Base-by-base conservation (phyloP, 2,797 vertebrate species). In the Staurois parvus region DNA sequence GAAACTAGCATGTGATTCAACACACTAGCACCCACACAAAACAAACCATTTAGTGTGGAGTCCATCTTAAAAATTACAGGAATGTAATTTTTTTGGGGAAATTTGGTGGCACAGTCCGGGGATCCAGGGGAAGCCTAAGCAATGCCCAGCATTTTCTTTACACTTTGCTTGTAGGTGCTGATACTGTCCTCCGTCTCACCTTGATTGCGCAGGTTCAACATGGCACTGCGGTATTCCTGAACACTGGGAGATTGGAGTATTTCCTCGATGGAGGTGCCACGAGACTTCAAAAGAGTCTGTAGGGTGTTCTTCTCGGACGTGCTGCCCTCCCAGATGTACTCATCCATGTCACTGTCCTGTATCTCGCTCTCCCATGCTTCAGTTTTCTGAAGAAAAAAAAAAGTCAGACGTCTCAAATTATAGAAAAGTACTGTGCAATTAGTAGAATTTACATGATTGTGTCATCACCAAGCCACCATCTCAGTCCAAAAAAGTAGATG, bases 251-350 rank as follows among this genome's bases (percentile, higher is more conserved):
- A 94, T 2, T 88, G 90, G 84, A 99, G 94, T 19, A 99, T 93
- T 85, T 96, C 92, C 85, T 97, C 94, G 69, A 88, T 77, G 0
- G 6, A 74, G 7, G 52, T 82, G 92, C 92, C 85, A 1, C 89
- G 87, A 85, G 90, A 92, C 87, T 96, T 96, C 67, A 87, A 93
- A 12, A 99, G 90, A 0, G 92, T 94, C 42, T 95, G 92, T 87
- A 98, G 52, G 67, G 94, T 78, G 13, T 93, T 98, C 88, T 90
- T 95, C 88, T 99, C 95, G 37, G 98, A 99, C 0, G 86, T 26
- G 85, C 97, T 99, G 0, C 95, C 95, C 88, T 98, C 95, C 98
- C 98, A 99, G 72, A 92, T 75, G 69, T 97, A 99, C 68, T 98
- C 96, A 70, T 98, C 96, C 96, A 97, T 97, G 93, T 99, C 98